Percentiles rank a stretch among this genome's conserved stretches.
phyloP scores from a whole-genome alignment of 2,113 vertebrate genomes.

The Prinia subflava region DNA sequence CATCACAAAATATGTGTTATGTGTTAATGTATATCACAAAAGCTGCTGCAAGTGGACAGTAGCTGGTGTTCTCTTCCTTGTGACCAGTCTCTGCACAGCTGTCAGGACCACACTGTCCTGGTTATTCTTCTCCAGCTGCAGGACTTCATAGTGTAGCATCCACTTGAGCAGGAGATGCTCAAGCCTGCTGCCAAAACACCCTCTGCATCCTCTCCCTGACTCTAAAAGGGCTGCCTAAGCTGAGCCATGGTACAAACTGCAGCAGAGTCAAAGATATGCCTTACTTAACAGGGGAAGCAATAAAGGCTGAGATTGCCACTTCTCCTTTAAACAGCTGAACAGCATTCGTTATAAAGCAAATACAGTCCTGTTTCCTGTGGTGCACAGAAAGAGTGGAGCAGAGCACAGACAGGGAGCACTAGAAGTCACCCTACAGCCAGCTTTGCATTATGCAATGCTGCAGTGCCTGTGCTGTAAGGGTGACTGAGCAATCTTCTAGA shows the following conservation, averaged over 20 bases:
- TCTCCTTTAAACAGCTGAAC: background rate
- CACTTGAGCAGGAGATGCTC: background rate
- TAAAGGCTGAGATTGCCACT: background rate
- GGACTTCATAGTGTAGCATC: background rate
- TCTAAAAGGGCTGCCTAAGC: background rate
- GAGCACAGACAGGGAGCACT: background rate
- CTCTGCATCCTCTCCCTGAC: background rate
- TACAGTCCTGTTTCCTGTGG: background rate
- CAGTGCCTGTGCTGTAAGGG: constrained; percentile 6
- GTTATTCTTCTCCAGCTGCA: background rate
- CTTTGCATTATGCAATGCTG: constrained; percentile 32
- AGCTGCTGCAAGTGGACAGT: background rate
- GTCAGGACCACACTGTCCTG: background rate
- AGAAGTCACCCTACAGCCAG: constrained; percentile 5
- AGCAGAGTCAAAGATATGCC: background rate
- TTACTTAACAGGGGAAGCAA: background rate
- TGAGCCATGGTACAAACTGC: background rate
- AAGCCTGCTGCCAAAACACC: background rate
- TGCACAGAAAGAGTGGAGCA: background rate
- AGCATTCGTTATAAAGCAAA: background rate
- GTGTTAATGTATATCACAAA: background rate
- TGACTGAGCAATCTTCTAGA: constrained; percentile 34
- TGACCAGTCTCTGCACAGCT: fast-evolving
- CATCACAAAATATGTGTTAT: too few species aligned
- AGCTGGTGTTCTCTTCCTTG: background rate